These are phyloP conservation scores for Calameuta pallipes DNA, from an alignment of 2,888 invertebrate genomes.

Conservation along the genomic window DNA sequence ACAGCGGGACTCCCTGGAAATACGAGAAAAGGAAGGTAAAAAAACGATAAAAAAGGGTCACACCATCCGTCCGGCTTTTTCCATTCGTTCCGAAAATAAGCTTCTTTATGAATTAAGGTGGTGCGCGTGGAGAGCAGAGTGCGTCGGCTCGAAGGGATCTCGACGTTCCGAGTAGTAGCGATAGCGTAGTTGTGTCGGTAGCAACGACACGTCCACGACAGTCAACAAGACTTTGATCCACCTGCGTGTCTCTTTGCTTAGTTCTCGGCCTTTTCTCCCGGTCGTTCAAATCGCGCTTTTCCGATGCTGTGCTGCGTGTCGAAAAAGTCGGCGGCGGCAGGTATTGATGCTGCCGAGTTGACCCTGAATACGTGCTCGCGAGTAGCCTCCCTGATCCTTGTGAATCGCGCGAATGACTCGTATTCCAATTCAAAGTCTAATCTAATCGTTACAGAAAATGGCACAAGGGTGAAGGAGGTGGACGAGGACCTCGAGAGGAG, in stretches of 20 bases:
- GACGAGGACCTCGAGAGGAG: background rate
- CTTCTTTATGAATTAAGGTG: constrained; percentile 32
- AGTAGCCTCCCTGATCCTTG: background rate
- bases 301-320: constrained; percentile 60
- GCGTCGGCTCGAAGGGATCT: background rate
- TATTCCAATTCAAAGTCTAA: too few species aligned
- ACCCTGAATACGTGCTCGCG: constrained; percentile 16
- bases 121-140: constrained; percentile 9
- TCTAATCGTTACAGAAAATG: too few species aligned
- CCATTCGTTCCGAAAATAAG: constrained; percentile 38
- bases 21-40: background rate
- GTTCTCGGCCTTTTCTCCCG: too few species aligned
- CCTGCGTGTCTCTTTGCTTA: too few species aligned
- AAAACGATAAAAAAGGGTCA: background rate
- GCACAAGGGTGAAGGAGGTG: background rate
- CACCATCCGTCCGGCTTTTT: constrained; percentile 13
- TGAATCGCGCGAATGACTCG: too few species aligned
- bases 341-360: constrained; percentile 20
- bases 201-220: constrained; percentile 15
- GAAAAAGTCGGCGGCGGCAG: constrained; percentile 44
- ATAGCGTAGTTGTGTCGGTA: too few species aligned
- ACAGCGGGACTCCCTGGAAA: constrained; percentile 3
- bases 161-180: too few species aligned
- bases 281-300: background rate
- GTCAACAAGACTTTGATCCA: too few species aligned